Conservation (phyloP, 2,797 vertebrate genomes). For the Clarias fuscus region DNA sequence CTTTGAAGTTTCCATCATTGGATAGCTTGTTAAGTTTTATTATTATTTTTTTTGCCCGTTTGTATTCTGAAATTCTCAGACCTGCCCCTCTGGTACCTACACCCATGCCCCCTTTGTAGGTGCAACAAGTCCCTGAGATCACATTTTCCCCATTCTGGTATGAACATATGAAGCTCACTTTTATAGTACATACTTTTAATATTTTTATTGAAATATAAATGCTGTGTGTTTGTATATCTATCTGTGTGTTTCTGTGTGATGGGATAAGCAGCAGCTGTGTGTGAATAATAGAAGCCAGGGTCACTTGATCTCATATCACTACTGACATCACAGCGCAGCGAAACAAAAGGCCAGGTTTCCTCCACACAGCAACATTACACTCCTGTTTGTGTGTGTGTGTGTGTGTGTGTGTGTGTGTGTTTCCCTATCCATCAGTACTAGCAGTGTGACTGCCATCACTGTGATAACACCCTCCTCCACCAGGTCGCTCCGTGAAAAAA, state of each 20-base stretch:
- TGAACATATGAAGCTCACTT: background rate
- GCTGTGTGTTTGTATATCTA: slow-evolving; percentile 4
- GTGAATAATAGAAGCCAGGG: slow-evolving; percentile 76
- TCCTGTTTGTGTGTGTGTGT: background rate
- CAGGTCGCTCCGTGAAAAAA: slow-evolving; percentile 27
- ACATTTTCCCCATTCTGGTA: background rate
- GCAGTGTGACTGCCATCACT: slow-evolving; percentile 54
- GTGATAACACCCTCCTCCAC: slow-evolving; percentile 26
- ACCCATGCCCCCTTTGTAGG: background rate
- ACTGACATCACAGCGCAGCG: slow-evolving; percentile 57
- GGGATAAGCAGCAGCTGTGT: slow-evolving; percentile 66
- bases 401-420: background rate
- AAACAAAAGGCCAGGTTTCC: slow-evolving; percentile 70
- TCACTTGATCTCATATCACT: slow-evolving; percentile 73
- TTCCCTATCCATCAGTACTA: slow-evolving; percentile 19
- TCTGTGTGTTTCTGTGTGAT: slow-evolving; percentile 6
- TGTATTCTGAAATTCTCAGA: too few species aligned
- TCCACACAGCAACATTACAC: slow-evolving; percentile 54
- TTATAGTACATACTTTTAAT: background rate
- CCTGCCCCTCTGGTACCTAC: background rate
- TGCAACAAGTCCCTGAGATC: background rate
- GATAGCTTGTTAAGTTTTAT: too few species aligned
- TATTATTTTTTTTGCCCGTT: too few species aligned
- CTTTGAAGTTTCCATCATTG: too few species aligned
- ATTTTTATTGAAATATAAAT: background rate